Evolutionary conservation across 1,140 invertebrate species (phyloP).

Genomic region (Eriosoma lanigerum): DNA sequence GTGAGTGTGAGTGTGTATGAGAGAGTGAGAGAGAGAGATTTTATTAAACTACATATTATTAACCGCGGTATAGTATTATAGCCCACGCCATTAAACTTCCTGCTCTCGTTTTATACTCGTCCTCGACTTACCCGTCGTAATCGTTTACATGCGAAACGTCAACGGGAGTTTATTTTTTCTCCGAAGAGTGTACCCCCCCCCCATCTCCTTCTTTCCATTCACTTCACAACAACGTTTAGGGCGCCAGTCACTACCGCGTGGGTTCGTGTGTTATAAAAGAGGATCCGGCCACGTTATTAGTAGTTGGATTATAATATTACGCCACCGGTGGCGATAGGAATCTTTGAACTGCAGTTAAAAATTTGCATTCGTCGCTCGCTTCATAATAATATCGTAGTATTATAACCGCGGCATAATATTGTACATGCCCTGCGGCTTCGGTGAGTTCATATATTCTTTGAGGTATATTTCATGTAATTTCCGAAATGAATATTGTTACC

Average conservation of each 20-base stretch:
- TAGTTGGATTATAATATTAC: background rate
- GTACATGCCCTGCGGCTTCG: background rate
- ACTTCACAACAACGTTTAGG: background rate
- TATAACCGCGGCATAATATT: background rate
- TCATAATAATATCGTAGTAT: background rate
- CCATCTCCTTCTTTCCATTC: too few relatives aligned
- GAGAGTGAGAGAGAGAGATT: background rate
- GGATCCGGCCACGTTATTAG: background rate
- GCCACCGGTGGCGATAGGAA: background rate
- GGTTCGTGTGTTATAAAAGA: background rate
- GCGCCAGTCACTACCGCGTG: background rate
- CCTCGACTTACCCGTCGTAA: background rate
- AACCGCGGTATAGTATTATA: constrained; percentile 24
- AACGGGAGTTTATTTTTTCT: constrained; percentile 21
- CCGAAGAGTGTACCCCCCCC: background rate
- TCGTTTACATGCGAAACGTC: constrained; percentile 42
- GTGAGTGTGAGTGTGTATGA: too few relatives aligned
- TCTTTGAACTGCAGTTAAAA: constrained; percentile 38
- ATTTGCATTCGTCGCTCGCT: constrained; percentile 24
- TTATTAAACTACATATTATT: constrained; percentile 50
- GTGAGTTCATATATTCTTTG: background rate
- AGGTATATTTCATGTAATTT: background rate
- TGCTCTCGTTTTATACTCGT: background rate
- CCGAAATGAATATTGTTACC: background rate
- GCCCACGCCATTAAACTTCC: constrained; percentile 27